Base-by-base conservation (phyloP, 2,888 invertebrate species). In the Megaustenia siamemsis region DNA sequence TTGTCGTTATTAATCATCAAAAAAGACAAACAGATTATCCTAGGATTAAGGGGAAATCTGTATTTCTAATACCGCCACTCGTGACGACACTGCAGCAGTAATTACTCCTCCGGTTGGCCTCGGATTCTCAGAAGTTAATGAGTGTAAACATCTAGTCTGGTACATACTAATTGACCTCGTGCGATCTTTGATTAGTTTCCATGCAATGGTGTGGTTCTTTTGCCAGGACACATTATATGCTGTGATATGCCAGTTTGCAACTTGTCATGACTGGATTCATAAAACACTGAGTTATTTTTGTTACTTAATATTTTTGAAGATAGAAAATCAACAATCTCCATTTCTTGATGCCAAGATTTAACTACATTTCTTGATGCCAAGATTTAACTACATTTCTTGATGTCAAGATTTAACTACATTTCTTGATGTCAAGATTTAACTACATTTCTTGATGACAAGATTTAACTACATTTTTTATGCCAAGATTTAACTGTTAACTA, bases 1-100 rank as follows among this genome's bases (percentile, higher is more conserved):
- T 78, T 63, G 78, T 15, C 43, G 28, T 63, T 45, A 78, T 78
- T 63, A 78, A 66, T 78, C 43, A 78, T 56, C 35, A 78, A 38
- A 66, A 68, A 10, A 35, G 56, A 80, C 49, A 53, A 35, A 80
- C 49, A 80, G 38, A 49, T 80, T 69, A 69, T 32, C 43, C 28
- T 32, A 1, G 49, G 69, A 66, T 56, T 56, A 60, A 3, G 66
- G 10, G n/a, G 8, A 24, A 45, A 77, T 38, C 60, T 40, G n/a
- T 5, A 35, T 24, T 28, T 45, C 24, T 78, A 78, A 63, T 78
- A 78, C 63, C 43, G 12, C 5, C 40, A 53, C 63, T 66, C 10
- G 66, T 28, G 32, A 66, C 28, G 66, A 78, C 32, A 78, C 18
- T 1, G 8, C 45, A 63, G n/a, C 43, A 28, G 40, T 78, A 66